Evolutionary conservation across 2,797 vertebrate genomes (phyloP).

Genomic region (Heliangelus exortis): DNA sequence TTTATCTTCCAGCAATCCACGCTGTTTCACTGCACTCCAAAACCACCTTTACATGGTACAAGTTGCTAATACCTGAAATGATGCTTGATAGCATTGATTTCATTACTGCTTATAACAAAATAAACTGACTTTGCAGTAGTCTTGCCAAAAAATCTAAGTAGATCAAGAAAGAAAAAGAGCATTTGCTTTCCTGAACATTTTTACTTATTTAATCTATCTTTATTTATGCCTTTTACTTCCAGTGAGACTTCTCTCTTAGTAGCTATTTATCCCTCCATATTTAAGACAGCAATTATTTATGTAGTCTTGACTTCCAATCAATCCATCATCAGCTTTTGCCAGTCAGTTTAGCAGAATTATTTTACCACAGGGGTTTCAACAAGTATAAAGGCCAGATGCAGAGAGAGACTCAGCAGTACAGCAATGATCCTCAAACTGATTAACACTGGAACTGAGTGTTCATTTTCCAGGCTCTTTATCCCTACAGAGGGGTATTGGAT

Average conservation of each 20-base stretch:
- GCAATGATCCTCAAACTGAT: not conserved
- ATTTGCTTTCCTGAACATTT: not conserved
- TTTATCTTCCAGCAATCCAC: not conserved
- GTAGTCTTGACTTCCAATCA: not conserved
- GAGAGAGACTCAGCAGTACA: not conserved
- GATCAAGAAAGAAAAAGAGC: not conserved
- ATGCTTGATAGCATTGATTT: conserved; percentile 60
- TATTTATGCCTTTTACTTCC: not conserved
- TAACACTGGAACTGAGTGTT: not conserved
- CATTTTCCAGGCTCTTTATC: not conserved
- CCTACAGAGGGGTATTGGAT: not conserved
- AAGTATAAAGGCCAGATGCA: not conserved
- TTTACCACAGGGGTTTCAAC: not conserved
- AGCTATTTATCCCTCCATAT: not conserved
- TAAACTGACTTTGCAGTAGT: conserved; percentile 6
- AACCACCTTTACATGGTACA: conserved; percentile 5
- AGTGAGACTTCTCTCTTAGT: not conserved
- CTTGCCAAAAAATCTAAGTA: conserved; percentile 10
- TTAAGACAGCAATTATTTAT: not conserved
- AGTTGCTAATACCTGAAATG: conserved; percentile 42
- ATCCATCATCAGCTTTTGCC: not conserved
- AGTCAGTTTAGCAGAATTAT: not conserved
- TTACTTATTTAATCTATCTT: not conserved
- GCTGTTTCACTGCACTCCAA: not conserved
- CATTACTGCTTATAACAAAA: conserved; percentile 61